Base-by-base conservation (phyloP, 2,113 vertebrate species). In the Dolichallabes microphthalmus region DNA sequence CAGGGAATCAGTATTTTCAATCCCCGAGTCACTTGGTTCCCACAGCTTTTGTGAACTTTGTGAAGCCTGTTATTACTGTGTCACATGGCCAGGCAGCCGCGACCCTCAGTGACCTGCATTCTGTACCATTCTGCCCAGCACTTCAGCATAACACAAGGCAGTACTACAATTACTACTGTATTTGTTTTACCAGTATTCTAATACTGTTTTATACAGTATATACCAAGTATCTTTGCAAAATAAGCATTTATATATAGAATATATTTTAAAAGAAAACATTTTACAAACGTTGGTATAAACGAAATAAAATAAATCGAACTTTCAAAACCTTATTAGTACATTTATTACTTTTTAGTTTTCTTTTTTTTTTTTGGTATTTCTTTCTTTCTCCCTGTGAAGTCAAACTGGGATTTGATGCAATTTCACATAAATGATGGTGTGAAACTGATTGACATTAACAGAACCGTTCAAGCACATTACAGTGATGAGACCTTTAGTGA, bases 61-160 rank as follows among this genome's bases (percentile, higher is more conserved):
- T 68, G 39, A 64, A 77, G 82, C 45, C 86, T 73, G 75, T 80
- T 84, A 84, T 83, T 73, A 77, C 57, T 39, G 71, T 61, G 77
- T 87, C 68, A 80, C 82, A 75, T 80, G 78, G 57, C 66, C 68
- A 71, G 66, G 45, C 82, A 74, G 35, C 68, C 15, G 20, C 50
- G 76, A 87, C 82, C 82, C 84, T 30, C 17, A 2, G 12, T 35
- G 64, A 82, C 60, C 73, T 7, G 22, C 17, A 55, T 39, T 35
- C 25, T 19, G 52, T 52, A 45, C 80, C 53, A 20, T n/a, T 15
- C 10, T 61, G 20, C 12, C 14, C 25, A 7, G 39, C 53, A 58
- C 22, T 83, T 20, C 17, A 30, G 17, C 45, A 22, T 64, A 68
- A 5, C 25, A 22, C 60, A 66, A 53, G 13, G 17, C 74, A 66